A percentile compares a stretch with the other conserved stretches of the same genome.
Conservation (phyloP, 2,888 invertebrate genomes). For the Chrysolina haemoptera region DNA sequence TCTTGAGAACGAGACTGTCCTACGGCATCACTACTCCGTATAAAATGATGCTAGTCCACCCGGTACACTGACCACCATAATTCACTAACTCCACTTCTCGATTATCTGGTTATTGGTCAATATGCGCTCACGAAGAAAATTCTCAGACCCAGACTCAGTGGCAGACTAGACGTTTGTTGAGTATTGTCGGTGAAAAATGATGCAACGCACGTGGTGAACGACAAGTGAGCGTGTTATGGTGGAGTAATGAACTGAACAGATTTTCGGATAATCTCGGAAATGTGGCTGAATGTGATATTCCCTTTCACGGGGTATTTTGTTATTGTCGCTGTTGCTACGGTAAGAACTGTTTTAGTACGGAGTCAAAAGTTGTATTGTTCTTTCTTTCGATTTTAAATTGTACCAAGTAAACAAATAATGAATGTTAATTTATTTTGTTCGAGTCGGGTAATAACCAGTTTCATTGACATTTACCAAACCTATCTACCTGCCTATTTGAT, state of each 20-base stretch:
- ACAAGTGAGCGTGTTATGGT: slow-evolving; percentile 13
- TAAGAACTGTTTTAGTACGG: slow-evolving; percentile 27
- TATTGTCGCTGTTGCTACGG: slow-evolving; percentile 36
- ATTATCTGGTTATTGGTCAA: slow-evolving; percentile 14
- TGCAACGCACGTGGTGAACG: slow-evolving; percentile 22
- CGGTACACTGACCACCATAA: slow-evolving; percentile 22
- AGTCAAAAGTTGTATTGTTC: not conserved
- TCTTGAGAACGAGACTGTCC: too few species aligned
- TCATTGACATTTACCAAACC: not conserved
- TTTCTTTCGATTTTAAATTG: not conserved
- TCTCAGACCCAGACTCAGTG: slow-evolving; percentile 21
- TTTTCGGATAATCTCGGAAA: slow-evolving; percentile 26
- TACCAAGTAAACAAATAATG: not conserved
- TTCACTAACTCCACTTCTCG: slow-evolving; percentile 19
- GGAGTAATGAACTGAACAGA: slow-evolving; percentile 17
- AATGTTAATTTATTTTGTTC: not conserved
- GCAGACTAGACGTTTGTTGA: slow-evolving; percentile 19
- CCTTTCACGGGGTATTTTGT: slow-evolving; percentile 35
- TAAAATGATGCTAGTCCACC: not conserved
- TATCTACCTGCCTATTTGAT: not conserved
- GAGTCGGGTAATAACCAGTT: slow-evolving; percentile 13
- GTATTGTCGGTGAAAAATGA: slow-evolving; percentile 4
- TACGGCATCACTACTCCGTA: too few species aligned
- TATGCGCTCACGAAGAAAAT: slow-evolving; percentile 18
- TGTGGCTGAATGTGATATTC: slow-evolving; percentile 40